Percentiles rank a stretch among this genome's conserved stretches.
Evolutionary conservation across 2,888 invertebrate genomes (phyloP).

Genomic region (Dione juno): DNA sequence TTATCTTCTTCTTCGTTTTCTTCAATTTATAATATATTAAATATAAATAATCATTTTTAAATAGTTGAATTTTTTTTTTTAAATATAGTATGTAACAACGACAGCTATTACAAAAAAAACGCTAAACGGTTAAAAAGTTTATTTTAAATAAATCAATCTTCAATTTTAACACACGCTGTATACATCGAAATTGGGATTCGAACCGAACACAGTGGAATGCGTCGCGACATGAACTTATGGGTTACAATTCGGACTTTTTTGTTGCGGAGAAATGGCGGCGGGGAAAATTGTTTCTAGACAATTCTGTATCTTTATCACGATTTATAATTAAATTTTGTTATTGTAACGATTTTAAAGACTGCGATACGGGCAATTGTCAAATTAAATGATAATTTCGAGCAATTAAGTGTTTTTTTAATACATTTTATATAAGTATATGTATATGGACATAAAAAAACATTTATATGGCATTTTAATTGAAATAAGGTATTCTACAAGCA

Average conservation of each 20-base stretch:
- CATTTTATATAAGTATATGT: background rate
- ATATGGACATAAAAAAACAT: background rate
- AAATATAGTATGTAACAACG: too few species aligned
- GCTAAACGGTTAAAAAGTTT: background rate
- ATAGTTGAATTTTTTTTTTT: too few species aligned
- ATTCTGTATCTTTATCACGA: slow-evolving; percentile 30
- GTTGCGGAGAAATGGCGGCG: slow-evolving; percentile 54
- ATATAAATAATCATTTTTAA: too few species aligned
- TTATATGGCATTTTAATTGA: too few species aligned
- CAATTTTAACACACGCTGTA: slow-evolving; percentile 55
- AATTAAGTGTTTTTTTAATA: background rate
- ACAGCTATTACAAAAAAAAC: background rate
- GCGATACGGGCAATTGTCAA: background rate
- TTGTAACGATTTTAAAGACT: background rate
- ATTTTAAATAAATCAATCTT: background rate
- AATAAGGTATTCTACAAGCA: too few species aligned
- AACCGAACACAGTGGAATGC: slow-evolving; percentile 65
- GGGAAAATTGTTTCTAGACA: slow-evolving; percentile 54
- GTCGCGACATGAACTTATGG: slow-evolving; percentile 76
- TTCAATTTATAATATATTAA: too few species aligned
- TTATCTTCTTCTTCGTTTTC: too few species aligned
- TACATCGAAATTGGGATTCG: slow-evolving; percentile 55
- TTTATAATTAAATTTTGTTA: slow-evolving; percentile 29
- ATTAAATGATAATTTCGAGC: background rate
- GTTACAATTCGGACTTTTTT: slow-evolving; percentile 67